Evolutionary conservation across 2,797 vertebrate species (phyloP), one percentile per base, ranked within the genome.

Genomic region (Lates japonicus): DNA sequence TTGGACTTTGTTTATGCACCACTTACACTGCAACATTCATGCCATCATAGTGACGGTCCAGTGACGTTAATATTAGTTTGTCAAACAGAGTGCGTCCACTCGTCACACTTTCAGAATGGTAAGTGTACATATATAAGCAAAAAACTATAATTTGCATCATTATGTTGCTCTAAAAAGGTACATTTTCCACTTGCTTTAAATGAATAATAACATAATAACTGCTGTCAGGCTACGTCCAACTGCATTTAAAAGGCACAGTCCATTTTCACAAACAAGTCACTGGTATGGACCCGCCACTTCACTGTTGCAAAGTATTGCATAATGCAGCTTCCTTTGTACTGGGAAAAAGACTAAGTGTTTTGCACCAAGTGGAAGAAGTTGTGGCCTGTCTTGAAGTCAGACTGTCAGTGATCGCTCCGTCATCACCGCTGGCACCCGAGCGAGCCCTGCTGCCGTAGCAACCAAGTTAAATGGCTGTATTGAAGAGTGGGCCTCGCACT

Each of bases 221-320:
- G 61, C 59, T 81, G 70, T 86, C 81, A 80, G 59, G 42, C 16
- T 49, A 25, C n/a, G 74, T 70, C 69, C 25, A 25, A 62, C 37
- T 55, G 25, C 54, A 62, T 80, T 79, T 77, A 61, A 85, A 73
- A 73, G 51, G 11, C 54, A 52, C 49, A 51, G 63, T 61, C 74
- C 63, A 60, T 87, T 77, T 81, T 74, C 55, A 71, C 41, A 49
- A 78, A 65, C 60, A 42, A 76, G 79, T 71, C 80, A 61, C 33
- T 54, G 57, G 16, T 35, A 17, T 44, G n/a, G 77, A 71, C 12
- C 13, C 33, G 19, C 22, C 55, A 25, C 66, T 69, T 42, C 58
- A 59, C 74, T 64, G 55, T 91, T 92, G 80, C 88, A 71, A 7
- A 42, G 48, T 29, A 2, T 91, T 92, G 85, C 92, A 70, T 91